Percentiles rank a stretch among this genome's conserved stretches.
These are phyloP conservation scores for Eupithecia subfuscata DNA, from an alignment of 2,888 invertebrate genomes.

Conservation along the genomic window DNA sequence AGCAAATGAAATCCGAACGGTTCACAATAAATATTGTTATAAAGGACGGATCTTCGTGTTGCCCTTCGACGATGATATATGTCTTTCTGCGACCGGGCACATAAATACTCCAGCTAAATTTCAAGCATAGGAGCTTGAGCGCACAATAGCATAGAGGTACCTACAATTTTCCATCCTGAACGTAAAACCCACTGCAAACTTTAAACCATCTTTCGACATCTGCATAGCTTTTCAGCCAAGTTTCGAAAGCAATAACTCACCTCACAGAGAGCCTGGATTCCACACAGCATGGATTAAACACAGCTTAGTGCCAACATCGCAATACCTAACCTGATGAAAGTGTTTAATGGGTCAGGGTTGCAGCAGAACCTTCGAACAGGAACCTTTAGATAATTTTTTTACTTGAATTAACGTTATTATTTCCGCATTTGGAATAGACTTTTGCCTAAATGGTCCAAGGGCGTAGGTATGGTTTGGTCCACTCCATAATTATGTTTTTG, in stretches of 20 bases:
- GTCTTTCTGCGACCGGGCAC: not conserved
- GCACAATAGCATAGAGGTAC: not conserved
- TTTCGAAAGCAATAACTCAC: slow-evolving; percentile 21
- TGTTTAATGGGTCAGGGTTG: slow-evolving; percentile 42
- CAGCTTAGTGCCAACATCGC: slow-evolving; percentile 30
- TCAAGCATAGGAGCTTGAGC: not conserved
- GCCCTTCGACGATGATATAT: not conserved
- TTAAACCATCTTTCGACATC: slow-evolving; percentile 6
- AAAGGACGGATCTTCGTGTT: not conserved
- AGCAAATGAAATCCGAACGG: not conserved
- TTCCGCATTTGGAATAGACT: too few species aligned
- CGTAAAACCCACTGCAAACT: not conserved
- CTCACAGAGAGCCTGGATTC: slow-evolving; percentile 9
- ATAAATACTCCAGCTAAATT: not conserved
- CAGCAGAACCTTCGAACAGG: slow-evolving; percentile 21
- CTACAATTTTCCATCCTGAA: not conserved
- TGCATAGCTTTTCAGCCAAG: slow-evolving; percentile 25
- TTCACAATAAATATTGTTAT: not conserved
- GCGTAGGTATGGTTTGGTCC: not conserved
- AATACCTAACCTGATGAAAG: slow-evolving; percentile 31
- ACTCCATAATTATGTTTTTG: not conserved
- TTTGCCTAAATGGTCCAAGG: not conserved
- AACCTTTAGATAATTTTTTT: slow-evolving; percentile 13
- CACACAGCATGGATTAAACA: too few species aligned
- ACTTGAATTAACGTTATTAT: not conserved